Base-by-base conservation (phyloP, 2,888 invertebrate species). In the Acanthacorydalis orientalis region DNA sequence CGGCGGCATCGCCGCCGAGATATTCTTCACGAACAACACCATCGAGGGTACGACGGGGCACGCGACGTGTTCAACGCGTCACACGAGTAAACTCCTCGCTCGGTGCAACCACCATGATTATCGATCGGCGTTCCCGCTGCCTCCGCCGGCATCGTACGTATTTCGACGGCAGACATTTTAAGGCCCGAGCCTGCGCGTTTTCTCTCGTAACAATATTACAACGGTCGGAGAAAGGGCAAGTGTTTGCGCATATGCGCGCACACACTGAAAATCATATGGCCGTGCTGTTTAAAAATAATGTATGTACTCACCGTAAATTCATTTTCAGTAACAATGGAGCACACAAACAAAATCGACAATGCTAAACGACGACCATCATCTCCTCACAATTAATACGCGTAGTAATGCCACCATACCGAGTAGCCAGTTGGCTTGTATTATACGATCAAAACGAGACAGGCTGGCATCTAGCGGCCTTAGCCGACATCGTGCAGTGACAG, bases 81-180 rank as follows among this genome's bases (percentile, higher is more conserved):
- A 43, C 31, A 23, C 31, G 14, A 43, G 31, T 61, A 65, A 65
- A 64, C 68, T 65, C 63, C 65, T 66, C 67, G 69, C 67, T 67
- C 64, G 62, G 61, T 65, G 58, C 67, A 62, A 69, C 69, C 68
- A 69, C 71, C 70, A 72, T 71, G 68, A 67, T 64, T 71, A 47
- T 47, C 47, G 47, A 47, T 47, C 47, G 39, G 31, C 11, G 37
- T 33, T 31, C 14, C 31, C 31, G 35, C 38, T 32, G 31, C 40
- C 40, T 44, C 33, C 35, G 15, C 34, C 16, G 10, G 44, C 15
- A 33, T 14, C 33, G 31, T 44, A 33, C 34, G 14, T 37, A 40
- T 46, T 46, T 34, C 31, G 12, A 52, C 38, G 49, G 51, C 53
- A 48, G 64, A 64, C 64, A 65, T 65, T 58, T 65, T 64, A 56